phyloP scores from a whole-genome alignment of 2,797 vertebrate genomes.

The Picus viridis region DNA sequence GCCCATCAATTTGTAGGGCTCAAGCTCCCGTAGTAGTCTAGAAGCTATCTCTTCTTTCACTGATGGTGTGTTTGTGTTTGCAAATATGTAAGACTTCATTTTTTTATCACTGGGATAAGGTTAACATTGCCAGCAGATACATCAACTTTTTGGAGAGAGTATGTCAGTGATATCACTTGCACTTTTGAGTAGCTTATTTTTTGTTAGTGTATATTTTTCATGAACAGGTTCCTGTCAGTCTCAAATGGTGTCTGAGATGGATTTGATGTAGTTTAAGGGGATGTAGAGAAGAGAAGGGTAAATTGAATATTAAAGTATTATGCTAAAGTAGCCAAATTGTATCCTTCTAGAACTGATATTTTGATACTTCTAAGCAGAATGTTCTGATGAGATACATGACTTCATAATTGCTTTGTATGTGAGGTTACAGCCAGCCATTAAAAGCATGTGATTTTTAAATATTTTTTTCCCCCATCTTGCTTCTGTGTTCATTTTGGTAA shows the following conservation, averaged over 20 bases:
- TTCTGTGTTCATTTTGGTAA: background rate
- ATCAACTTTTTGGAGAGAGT: background rate
- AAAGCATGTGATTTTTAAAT: background rate
- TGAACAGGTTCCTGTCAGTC: background rate
- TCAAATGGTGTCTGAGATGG: background rate
- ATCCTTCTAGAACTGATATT: background rate
- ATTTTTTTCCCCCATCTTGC: too few species aligned
- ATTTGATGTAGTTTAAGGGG: background rate
- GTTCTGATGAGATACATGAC: background rate
- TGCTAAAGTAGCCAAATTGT: background rate
- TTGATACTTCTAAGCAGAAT: background rate
- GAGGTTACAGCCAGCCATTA: background rate
- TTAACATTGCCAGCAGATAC: background rate
- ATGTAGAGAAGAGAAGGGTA: background rate
- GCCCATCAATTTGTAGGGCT: too few species aligned
- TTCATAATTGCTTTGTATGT: background rate
- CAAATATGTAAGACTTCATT: background rate
- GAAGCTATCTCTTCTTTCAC: too few species aligned
- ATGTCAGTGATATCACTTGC: background rate
- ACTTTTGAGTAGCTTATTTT: background rate
- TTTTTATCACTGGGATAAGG: background rate
- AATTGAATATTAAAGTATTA: background rate
- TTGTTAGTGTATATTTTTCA: background rate
- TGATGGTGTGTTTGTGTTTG: too few species aligned
- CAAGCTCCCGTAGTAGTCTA: too few species aligned